phyloP scores from a whole-genome alignment of 2,797 vertebrate species.

The Champsocephalus gunnari region DNA sequence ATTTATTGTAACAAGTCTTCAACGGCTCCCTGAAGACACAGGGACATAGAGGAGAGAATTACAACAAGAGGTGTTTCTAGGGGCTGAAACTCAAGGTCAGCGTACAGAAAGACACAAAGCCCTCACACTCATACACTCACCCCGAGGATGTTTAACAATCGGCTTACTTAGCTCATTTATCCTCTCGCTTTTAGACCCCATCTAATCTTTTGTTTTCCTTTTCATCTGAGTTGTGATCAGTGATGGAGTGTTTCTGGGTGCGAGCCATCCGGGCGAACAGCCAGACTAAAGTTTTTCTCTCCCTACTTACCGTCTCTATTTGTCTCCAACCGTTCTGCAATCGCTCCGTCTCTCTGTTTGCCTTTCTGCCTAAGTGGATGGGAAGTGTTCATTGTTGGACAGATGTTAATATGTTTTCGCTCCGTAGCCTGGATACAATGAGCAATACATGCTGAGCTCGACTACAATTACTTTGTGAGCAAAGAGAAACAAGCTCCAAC shows the following conservation, averaged over 20 bases:
- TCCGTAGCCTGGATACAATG: conserved; percentile 49
- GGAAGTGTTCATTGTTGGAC: conserved; percentile 38
- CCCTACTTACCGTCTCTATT: conserved; percentile 26
- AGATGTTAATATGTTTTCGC: conserved; percentile 56
- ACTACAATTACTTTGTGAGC: not conserved
- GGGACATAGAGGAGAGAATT: conserved; percentile 14
- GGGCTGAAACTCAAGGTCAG: conserved; percentile 54
- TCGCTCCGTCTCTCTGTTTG: conserved; percentile 36
- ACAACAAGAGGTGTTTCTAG: conserved; percentile 18
- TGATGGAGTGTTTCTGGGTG: conserved; percentile 15
- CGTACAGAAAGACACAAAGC: conserved; percentile 21
- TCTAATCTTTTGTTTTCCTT: not conserved
- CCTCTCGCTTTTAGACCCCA: not conserved
- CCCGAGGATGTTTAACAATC: conserved; percentile 6
- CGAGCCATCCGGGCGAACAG: not conserved
- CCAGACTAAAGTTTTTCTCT: conserved; percentile 16
- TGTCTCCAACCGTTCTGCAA: conserved; percentile 17
- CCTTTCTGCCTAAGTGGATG: conserved; percentile 37
- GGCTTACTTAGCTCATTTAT: not conserved
- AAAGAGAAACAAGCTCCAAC: no score
- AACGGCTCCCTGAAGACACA: conserved; percentile 23
- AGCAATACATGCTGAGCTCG: not conserved
- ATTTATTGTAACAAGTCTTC: conserved; percentile 37
- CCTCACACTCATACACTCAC: conserved; percentile 25
- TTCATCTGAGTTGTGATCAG: not conserved